A percentile compares a stretch with the other conserved stretches of the same genome.
These are phyloP conservation scores for Apantesis nais DNA, from an alignment of 2,888 invertebrate species.

Conservation along the genomic window DNA sequence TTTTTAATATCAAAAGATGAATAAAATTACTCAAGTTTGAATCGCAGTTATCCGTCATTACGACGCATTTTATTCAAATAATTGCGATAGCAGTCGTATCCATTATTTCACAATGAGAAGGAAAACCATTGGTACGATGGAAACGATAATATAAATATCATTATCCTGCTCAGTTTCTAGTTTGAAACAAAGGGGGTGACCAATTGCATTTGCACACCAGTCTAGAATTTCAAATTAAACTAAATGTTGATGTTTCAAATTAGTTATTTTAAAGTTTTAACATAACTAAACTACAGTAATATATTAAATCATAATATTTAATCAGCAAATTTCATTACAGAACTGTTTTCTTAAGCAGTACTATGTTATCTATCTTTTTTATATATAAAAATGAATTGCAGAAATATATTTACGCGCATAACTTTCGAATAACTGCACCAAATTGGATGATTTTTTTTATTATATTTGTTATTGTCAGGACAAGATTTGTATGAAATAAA, in stretches of 20 bases:
- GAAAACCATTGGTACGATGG: conserved; percentile 1
- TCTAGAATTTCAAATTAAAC: neutral
- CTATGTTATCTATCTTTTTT: no score
- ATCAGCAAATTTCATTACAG: neutral
- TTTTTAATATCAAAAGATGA: conserved; percentile 22
- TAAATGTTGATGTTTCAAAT: neutral
- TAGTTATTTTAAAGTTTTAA: neutral
- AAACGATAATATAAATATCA: conserved; percentile 5
- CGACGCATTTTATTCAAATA: conserved; percentile 26
- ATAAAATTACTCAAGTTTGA: conserved; percentile 25
- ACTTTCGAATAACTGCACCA: no score
- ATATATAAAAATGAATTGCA: no score
- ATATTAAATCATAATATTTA: neutral
- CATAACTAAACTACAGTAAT: neutral
- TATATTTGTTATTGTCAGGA: no score
- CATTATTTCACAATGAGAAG: conserved; percentile 19
- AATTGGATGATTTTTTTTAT: no score
- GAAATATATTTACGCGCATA: no score
- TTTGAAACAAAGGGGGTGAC: neutral
- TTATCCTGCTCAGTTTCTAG: neutral
- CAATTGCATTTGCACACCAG: neutral
- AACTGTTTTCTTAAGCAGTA: neutral
- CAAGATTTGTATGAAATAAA: no score
- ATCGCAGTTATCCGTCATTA: conserved; percentile 24
- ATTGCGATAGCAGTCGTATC: conserved; percentile 25